These are phyloP conservation scores for Zaprionus camerounensis DNA, from an alignment of 1,140 invertebrate genomes.

Conservation along the genomic window DNA sequence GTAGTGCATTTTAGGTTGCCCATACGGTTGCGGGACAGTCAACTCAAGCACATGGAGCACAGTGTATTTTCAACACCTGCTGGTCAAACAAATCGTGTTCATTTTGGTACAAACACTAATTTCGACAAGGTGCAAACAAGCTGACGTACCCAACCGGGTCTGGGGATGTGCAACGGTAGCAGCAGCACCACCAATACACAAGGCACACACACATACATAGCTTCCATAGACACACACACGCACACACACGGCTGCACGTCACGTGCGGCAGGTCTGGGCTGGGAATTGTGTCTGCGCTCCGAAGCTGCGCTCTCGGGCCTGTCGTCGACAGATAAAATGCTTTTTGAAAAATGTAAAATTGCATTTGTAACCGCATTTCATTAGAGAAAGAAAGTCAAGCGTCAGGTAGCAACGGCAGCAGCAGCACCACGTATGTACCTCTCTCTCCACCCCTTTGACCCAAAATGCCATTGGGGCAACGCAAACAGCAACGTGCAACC, in stretches of 20 bases:
- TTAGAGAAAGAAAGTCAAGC: conserved; percentile 81
- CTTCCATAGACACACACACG: neutral
- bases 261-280: conserved; percentile 40
- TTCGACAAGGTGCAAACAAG: conserved; percentile 82
- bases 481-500: conserved; percentile 40
- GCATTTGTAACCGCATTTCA: conserved; percentile 81
- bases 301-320: conserved; percentile 49
- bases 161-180: conserved; percentile 12
- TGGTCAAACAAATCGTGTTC: conserved; percentile 82
- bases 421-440: conserved; percentile 42
- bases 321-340: conserved; percentile 78
- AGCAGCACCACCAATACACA: neutral
- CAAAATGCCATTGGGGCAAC: conserved; percentile 43
- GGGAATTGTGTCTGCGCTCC: conserved; percentile 31
- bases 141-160: conserved; percentile 47
- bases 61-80: conserved; percentile 81
- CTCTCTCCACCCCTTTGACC: neutral
- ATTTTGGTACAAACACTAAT: conserved; percentile 81
- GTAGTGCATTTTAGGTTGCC: neutral
- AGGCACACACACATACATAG: conserved; percentile 6
- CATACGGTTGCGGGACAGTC: conserved; percentile 34
- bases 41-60: conserved; percentile 43
- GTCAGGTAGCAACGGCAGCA: conserved; percentile 65
- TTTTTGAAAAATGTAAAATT: conserved; percentile 81
- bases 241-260: conserved; percentile 18